A percentile compares a stretch with the other conserved stretches of the same genome.
Conservation (phyloP, 2,888 invertebrate species). For the Tenthredo distinguenda region DNA sequence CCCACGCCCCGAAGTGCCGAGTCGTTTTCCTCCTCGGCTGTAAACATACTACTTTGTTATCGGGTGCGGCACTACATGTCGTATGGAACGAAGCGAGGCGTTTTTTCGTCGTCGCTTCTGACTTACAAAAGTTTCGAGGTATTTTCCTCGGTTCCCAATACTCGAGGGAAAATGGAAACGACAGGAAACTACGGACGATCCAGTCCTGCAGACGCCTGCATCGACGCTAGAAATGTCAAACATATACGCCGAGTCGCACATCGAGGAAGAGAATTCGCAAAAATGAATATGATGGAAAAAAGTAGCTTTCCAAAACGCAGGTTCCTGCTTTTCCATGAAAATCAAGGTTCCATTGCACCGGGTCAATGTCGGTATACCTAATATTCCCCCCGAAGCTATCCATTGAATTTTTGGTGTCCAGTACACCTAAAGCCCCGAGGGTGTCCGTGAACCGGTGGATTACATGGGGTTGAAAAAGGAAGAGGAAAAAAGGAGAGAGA, state of each 20-base stretch:
- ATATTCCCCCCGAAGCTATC: not conserved
- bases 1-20: not conserved
- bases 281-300: not conserved
- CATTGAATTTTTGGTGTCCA: constrained; percentile 21
- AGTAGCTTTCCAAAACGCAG: not conserved
- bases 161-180: not conserved
- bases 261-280: not conserved
- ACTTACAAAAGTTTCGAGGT: not conserved
- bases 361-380: not conserved
- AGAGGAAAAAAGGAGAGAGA: not conserved
- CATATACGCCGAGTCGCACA: not conserved
- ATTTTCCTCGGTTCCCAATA: not conserved
- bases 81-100: not conserved
- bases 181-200: constrained; percentile 3
- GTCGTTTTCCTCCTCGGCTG: not conserved
- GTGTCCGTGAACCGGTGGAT: constrained; percentile 17
- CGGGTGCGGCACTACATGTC: not conserved
- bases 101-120: constrained; percentile 1
- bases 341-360: not conserved
- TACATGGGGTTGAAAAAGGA: constrained; percentile 17
- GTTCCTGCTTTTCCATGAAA: not conserved
- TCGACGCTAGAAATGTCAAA: not conserved
- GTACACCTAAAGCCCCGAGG: not conserved
- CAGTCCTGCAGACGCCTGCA: not conserved
- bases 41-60: constrained; percentile 40